Evolutionary conservation across 2,113 vertebrate genomes (phyloP).

Genomic region (Craseonycteris thonglongyai): DNA sequence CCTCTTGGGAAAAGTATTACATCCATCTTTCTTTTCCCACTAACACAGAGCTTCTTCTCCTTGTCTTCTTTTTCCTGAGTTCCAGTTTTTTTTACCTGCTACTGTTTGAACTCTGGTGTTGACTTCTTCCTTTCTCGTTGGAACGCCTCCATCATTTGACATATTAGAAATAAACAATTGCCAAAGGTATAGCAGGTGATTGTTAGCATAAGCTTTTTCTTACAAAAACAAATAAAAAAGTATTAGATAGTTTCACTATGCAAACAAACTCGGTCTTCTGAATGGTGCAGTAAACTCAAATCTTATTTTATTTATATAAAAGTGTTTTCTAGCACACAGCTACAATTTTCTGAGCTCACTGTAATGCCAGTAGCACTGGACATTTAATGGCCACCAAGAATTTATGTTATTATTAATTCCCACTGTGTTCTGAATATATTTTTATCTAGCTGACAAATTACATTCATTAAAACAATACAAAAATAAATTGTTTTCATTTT

Average conservation of each 20-base stretch:
- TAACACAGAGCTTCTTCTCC: neutral
- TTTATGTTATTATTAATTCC: neutral
- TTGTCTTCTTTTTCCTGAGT: neutral
- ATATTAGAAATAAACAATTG: neutral
- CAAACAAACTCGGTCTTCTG: neutral
- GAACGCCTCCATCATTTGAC: neutral
- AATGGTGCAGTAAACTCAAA: neutral
- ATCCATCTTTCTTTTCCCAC: neutral
- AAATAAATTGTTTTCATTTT: neutral
- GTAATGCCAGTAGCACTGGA: neutral
- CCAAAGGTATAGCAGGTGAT: neutral
- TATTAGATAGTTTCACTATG: neutral
- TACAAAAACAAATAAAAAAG: neutral
- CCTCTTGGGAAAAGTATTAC: neutral
- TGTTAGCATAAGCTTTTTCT: neutral
- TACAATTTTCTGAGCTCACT: neutral
- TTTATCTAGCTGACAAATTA: neutral
- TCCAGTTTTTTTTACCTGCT: neutral
- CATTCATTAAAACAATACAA: neutral
- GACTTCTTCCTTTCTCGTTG: neutral
- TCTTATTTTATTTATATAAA: constrained; percentile 14
- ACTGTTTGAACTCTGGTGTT: neutral
- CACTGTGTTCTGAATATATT: neutral
- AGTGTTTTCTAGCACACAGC: neutral
- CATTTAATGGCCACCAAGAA: neutral